Evolutionary conservation across 2,888 invertebrate genomes (phyloP).

Genomic region (Diarsia brunnea): DNA sequence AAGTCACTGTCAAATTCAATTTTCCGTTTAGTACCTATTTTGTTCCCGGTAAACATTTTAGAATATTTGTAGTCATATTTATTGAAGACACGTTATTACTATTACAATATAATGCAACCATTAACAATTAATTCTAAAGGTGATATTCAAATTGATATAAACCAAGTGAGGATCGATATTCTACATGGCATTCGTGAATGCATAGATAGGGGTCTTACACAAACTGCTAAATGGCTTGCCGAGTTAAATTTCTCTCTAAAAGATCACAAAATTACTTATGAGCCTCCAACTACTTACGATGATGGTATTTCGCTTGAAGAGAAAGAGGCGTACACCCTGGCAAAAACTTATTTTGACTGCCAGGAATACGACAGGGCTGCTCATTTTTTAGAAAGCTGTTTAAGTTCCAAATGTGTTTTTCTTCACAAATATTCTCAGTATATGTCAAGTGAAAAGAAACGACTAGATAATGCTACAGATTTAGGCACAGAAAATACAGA

Average conservation of each 20-base stretch:
- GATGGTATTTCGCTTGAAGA: constrained; percentile 91
- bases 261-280: constrained; percentile 91
- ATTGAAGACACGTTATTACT: constrained; percentile 7
- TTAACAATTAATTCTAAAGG: constrained; percentile 80
- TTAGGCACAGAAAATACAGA: constrained; percentile 83
- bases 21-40: constrained; percentile 29
- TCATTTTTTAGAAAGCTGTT: constrained; percentile 94
- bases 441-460: constrained; percentile 97
- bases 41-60: constrained; percentile 26
- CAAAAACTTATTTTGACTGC: constrained; percentile 97
- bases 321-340: constrained; percentile 93
- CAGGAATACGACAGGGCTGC: constrained; percentile 97
- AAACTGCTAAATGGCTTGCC: constrained; percentile 97
- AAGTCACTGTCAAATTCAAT: constrained; percentile 31
- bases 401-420: constrained; percentile 94
- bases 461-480: constrained; percentile 93
- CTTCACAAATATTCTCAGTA: constrained; percentile 96
- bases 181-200: constrained; percentile 91
- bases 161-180: constrained; percentile 86
- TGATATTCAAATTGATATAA: constrained; percentile 85
- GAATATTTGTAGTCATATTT: constrained; percentile 9
- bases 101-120: constrained; percentile 75
- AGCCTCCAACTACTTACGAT: constrained; percentile 81
- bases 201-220: constrained; percentile 94
- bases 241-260: constrained; percentile 95